Conservation (phyloP, 2,888 invertebrate genomes). For the Hydrotaea diabolus region DNA sequence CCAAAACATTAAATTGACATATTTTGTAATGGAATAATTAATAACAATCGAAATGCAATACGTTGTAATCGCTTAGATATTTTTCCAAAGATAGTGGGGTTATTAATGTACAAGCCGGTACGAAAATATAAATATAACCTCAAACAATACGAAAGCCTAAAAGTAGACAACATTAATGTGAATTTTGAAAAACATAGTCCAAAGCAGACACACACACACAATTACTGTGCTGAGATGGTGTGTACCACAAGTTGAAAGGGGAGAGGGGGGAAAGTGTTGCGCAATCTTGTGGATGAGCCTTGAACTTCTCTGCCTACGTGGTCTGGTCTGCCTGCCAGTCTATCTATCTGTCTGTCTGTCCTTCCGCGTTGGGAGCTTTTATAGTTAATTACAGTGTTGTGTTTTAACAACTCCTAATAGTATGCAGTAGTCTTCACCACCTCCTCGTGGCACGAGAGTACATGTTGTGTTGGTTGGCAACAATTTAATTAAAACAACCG, state of each 20-base stretch:
- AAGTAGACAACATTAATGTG: background rate
- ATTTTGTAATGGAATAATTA: conserved; percentile 61
- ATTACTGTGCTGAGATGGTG: too few relatives aligned
- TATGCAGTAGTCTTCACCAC: background rate
- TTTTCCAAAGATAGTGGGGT: background rate
- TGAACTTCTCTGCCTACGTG: too few relatives aligned
- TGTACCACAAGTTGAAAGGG: too few relatives aligned
- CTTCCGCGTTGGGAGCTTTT: background rate
- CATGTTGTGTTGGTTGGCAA: conserved; percentile 30
- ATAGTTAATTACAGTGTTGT: background rate
- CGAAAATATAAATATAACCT: too few relatives aligned
- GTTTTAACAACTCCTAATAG: background rate
- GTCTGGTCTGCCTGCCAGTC: too few relatives aligned
- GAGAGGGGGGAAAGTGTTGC: too few relatives aligned
- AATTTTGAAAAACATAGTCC: too few relatives aligned
- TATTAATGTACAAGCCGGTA: background rate
- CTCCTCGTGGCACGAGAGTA: background rate
- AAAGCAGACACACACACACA: too few relatives aligned
- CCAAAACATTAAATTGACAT: conserved; percentile 23
- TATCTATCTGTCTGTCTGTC: background rate
- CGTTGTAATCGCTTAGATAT: background rate
- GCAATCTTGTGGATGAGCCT: too few relatives aligned
- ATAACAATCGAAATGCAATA: conserved; percentile 55
- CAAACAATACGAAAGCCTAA: background rate
- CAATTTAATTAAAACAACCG: conserved; percentile 52